Evolutionary conservation across 2,888 invertebrate genomes (phyloP), one percentile per base, ranked within the genome.

Genomic region (Odontothrips loti): DNA sequence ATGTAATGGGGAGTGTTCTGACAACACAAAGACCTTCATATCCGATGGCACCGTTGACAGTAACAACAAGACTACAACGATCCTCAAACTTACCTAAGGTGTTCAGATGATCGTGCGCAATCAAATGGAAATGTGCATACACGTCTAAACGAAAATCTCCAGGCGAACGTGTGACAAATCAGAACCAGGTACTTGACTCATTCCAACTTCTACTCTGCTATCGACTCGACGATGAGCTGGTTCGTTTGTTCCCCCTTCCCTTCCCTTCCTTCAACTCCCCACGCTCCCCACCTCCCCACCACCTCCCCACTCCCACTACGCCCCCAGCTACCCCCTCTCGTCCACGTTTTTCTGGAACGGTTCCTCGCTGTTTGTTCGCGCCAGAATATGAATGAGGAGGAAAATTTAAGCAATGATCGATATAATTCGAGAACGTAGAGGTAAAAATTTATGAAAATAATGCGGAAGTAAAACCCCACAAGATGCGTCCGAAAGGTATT

Each of bases 1-100:
- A 75, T 75, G 68, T 75, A 75, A 75, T 27, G 1, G 23, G 68
- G 68, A 75, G 68, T 27, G 68, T 75, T 75, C 68, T 68, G 68
- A 68, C 68, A 75, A 27, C 68, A 75, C 68, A 75, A 75, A 75
- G 68, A 27, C 68, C 68, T 75, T 27, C 27, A 11, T 1, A 27
- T 23, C 23, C 68, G 8, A 12, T 9, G 2, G 12, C 12, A 75
- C 12, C 23, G 27, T 27, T 12, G 27, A 1, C 12, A 27, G 27
- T 11, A 51, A 51, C 23, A 27, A n/a, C 68, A 27, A 27, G 12
- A 27, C n/a, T 27, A 27, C 23, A 9, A 27, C 27, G 8, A 23
- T 23, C 68, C 68, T 27, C 8, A 23, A 10, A 23, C 9, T 23
- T 27, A 23, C 68, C 12, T 27, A 27, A 23, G 11, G 68, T 75